Evolutionary conservation across 2,888 invertebrate genomes (phyloP).

Genomic region (Sclerodermus sp.): DNA sequence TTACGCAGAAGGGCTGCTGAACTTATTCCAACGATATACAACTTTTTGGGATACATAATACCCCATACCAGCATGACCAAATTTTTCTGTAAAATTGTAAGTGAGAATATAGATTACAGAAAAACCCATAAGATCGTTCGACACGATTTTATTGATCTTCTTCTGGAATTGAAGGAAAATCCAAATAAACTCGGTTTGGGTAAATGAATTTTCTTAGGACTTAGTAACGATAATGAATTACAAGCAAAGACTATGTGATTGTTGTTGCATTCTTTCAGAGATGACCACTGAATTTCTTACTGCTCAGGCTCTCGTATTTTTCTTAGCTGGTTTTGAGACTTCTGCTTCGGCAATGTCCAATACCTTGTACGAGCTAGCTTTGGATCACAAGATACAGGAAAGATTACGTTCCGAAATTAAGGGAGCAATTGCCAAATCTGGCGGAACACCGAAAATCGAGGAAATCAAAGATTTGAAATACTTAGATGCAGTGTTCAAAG

Average conservation of each 20-base stretch:
- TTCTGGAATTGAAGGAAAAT: slow-evolving; percentile 46
- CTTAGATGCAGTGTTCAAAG: background rate
- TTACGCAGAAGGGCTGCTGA: slow-evolving; percentile 15
- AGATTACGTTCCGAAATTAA: slow-evolving; percentile 52
- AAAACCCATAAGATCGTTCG: slow-evolving; percentile 50
- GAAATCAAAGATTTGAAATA: background rate
- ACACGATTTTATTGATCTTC: slow-evolving; percentile 57
- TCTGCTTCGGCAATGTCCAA: slow-evolving; percentile 57
- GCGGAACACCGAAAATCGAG: slow-evolving; percentile 50
- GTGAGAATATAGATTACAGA: slow-evolving; percentile 49
- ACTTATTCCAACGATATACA: slow-evolving; percentile 27
- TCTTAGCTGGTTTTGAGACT: slow-evolving; percentile 59
- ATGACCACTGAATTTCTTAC: slow-evolving; percentile 48
- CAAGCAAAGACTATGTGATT: slow-evolving; percentile 1
- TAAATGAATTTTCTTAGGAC: slow-evolving; percentile 27
- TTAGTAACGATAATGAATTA: background rate
- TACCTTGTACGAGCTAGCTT: slow-evolving; percentile 54
- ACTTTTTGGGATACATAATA: slow-evolving; percentile 24
- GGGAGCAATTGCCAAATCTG: slow-evolving; percentile 34
- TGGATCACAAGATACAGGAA: slow-evolving; percentile 54
- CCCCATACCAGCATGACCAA: slow-evolving; percentile 30
- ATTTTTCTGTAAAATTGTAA: slow-evolving; percentile 46
- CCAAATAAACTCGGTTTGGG: slow-evolving; percentile 27
- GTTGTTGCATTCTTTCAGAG: slow-evolving; percentile 33
- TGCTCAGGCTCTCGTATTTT: slow-evolving; percentile 57